Evolutionary conservation across 2,113 vertebrate species (phyloP).

Genomic region (Chionis minor): DNA sequence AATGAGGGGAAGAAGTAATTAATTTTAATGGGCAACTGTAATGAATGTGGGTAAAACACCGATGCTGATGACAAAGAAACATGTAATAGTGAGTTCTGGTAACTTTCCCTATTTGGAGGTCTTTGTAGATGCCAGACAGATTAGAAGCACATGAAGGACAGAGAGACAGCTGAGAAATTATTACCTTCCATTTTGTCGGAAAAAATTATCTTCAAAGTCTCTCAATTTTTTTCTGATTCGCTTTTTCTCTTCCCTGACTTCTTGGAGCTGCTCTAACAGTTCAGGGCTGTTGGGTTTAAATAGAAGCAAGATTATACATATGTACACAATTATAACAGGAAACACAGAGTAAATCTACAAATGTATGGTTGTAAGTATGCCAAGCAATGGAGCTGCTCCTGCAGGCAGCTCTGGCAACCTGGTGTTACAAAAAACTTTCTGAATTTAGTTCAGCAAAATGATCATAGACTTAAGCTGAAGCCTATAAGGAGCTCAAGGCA

Average conservation of each 20-base stretch:
- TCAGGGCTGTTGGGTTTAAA: constrained; percentile 81
- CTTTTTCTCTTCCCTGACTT: constrained; percentile 95
- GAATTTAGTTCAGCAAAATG: background rate
- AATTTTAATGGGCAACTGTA: background rate
- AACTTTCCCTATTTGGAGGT: background rate
- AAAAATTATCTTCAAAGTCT: constrained; percentile 97
- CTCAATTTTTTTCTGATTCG: constrained; percentile 91
- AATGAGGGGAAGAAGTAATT: background rate
- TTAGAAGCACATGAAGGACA: background rate
- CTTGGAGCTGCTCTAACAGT: constrained; percentile 93
- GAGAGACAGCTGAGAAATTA: background rate
- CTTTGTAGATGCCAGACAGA: background rate
- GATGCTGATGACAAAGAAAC: background rate
- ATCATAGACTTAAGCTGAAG: background rate
- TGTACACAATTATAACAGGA: background rate
- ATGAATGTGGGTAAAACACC: background rate
- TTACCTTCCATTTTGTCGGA: constrained; percentile 95
- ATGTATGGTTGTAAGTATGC: rapidly evolving
- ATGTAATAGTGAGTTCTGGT: background rate
- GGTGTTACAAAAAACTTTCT: background rate
- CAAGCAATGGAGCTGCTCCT: background rate
- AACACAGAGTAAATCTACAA: background rate
- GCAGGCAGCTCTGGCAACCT: background rate
- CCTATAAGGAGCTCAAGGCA: background rate
- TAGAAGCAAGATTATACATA: background rate